A percentile compares a stretch with the other conserved stretches of the same genome.
These are phyloP conservation scores for Calyptomena viridis DNA, from an alignment of 2,113 vertebrate species.

Conservation along the genomic window DNA sequence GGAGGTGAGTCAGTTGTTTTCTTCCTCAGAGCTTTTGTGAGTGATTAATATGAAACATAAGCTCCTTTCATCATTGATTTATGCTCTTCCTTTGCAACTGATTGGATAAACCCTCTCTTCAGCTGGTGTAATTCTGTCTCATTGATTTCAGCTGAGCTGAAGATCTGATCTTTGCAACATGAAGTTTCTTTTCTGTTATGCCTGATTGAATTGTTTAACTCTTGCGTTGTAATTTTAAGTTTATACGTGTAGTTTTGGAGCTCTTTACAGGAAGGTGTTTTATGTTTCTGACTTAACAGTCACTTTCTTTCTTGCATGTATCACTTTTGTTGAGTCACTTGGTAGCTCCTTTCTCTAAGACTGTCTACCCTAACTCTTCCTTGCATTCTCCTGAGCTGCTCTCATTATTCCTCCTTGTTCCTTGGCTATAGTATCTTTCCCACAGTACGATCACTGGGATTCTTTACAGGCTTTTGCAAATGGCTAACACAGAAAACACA, in stretches of 20 bases:
- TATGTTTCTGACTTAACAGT: not conserved
- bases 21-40: not conserved
- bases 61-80: not conserved
- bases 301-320: not conserved
- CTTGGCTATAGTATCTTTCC: not conserved
- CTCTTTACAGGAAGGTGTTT: not conserved
- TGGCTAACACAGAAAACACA: not conserved
- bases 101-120: not conserved
- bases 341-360: not conserved
- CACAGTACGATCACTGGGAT: not conserved
- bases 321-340: not conserved
- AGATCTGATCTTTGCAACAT: not conserved
- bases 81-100: not conserved
- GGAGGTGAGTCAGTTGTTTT: conserved; percentile 8
- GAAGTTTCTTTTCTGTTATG: not conserved
- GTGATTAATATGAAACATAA: not conserved
- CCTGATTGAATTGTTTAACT: not conserved
- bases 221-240: not conserved
- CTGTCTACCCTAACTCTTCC: not conserved
- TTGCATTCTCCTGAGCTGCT: not conserved
- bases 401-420: not conserved
- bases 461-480: not conserved
- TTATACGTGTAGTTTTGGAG: not conserved
- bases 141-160: not conserved
- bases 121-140: not conserved